Conservation (phyloP, 2,113 vertebrate species). For the Chaetops frenatus region DNA sequence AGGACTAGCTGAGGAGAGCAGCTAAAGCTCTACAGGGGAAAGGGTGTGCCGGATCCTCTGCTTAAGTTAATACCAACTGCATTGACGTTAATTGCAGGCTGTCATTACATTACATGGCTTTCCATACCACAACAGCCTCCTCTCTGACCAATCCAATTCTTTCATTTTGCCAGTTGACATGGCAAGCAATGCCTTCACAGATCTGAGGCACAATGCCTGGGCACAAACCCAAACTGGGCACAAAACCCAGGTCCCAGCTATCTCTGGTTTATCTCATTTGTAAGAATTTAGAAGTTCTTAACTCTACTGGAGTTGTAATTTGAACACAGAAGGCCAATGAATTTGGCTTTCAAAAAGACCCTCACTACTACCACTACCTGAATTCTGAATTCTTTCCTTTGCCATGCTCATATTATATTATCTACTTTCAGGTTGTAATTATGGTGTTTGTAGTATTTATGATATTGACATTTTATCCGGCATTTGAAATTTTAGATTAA, state of each 20-base stretch:
- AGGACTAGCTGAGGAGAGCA: background rate
- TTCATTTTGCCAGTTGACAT: background rate
- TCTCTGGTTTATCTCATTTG: background rate
- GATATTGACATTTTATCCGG: background rate
- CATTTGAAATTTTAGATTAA: background rate
- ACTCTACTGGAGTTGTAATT: background rate
- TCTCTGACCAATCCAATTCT: background rate
- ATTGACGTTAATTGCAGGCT: background rate
- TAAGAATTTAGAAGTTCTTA: background rate
- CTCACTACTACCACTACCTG: background rate
- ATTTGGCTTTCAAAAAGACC: background rate
- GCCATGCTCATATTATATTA: background rate
- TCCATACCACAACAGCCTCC: background rate
- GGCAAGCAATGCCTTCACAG: background rate
- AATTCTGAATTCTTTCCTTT: background rate
- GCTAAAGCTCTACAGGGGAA: background rate
- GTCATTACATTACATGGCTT: background rate
- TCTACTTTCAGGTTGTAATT: background rate
- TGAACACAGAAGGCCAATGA: background rate
- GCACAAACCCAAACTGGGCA: background rate
- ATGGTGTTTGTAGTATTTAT: background rate
- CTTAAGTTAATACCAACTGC: background rate
- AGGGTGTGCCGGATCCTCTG: background rate
- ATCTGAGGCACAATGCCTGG: background rate
- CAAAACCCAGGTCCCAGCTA: rapidly evolving